phyloP scores from a whole-genome alignment of 1,140 invertebrate genomes.

The Drosophila paulistorum region DNA sequence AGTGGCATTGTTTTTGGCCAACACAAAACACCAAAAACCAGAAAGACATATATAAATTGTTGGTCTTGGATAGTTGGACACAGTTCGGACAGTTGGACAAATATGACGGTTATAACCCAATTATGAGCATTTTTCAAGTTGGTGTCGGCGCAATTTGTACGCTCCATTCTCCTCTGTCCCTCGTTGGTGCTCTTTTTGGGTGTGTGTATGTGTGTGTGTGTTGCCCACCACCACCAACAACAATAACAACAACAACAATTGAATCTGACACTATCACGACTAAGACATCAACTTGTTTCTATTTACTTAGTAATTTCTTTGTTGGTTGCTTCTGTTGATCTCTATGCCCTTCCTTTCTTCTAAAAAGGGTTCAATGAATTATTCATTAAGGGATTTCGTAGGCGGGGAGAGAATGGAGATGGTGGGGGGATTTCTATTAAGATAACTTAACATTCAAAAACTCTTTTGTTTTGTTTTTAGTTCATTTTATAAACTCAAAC shows the following conservation, averaged over 20 bases:
- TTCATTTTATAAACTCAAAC: too few relatives aligned
- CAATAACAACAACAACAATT: constrained; percentile 23
- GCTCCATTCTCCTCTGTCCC: neutral
- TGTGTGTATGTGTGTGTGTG: neutral
- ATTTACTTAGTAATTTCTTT: constrained; percentile 43
- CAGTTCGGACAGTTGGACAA: constrained; percentile 36
- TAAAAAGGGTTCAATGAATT: constrained; percentile 19
- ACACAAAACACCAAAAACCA: constrained; percentile 16
- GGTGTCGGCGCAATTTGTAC: constrained; percentile 68
- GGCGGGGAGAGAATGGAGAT: neutral
- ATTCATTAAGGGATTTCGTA: constrained; percentile 20
- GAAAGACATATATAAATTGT: constrained; percentile 16
- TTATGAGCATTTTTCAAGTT: constrained; percentile 68
- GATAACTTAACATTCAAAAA: neutral
- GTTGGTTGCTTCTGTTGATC: constrained; percentile 32
- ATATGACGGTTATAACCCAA: constrained; percentile 76
- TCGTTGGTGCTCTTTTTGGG: neutral
- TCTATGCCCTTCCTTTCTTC: constrained; percentile 8
- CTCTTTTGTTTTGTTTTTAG: too few relatives aligned
- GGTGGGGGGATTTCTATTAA: constrained; percentile 4
- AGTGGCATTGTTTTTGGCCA: constrained; percentile 48
- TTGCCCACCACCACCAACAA: neutral
- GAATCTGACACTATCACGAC: constrained; percentile 56
- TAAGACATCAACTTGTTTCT: constrained; percentile 54
- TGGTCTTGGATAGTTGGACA: constrained; percentile 13